Evolutionary conservation across 2,797 vertebrate species (phyloP).

Genomic region (Holocentrus rufus): DNA sequence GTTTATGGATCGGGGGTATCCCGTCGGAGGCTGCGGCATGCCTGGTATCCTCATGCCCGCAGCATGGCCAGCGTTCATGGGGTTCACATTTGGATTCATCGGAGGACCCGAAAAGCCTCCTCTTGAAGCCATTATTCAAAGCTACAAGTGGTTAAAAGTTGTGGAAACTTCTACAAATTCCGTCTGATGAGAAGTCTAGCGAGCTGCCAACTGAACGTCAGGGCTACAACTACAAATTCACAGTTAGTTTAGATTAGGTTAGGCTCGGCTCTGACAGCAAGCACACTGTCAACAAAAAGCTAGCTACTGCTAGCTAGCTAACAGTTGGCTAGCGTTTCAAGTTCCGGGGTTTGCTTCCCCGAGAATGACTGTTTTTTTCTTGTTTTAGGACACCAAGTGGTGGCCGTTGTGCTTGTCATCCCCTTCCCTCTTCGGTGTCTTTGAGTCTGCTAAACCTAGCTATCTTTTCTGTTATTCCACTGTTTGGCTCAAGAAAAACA

Average conservation of each 20-base stretch:
- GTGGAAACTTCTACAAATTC: constrained; percentile 31
- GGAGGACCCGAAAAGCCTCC: constrained; percentile 77
- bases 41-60: constrained; percentile 78
- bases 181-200: neutral
- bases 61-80: constrained; percentile 73
- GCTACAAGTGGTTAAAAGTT: constrained; percentile 67
- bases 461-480: constrained; percentile 16
- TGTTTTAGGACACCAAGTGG: constrained; percentile 24
- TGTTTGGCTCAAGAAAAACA: constrained; percentile 24
- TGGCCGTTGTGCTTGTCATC: constrained; percentile 48
- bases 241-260: constrained; percentile 11
- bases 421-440: constrained; percentile 24
- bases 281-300: constrained; percentile 75
- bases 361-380: constrained; percentile 22
- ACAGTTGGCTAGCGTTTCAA: constrained; percentile 40
- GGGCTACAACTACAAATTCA: neutral
- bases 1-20: constrained; percentile 78
- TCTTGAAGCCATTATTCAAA: constrained; percentile 79
- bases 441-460: neutral
- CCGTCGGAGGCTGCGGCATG: constrained; percentile 73
- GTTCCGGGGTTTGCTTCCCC: constrained; percentile 71
- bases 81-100: constrained; percentile 75
- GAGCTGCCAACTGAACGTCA: neutral
- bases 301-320: constrained; percentile 70
- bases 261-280: constrained; percentile 66